Evolutionary conservation across 2,113 vertebrate species (phyloP).

Genomic region (Zapus hudsonius): DNA sequence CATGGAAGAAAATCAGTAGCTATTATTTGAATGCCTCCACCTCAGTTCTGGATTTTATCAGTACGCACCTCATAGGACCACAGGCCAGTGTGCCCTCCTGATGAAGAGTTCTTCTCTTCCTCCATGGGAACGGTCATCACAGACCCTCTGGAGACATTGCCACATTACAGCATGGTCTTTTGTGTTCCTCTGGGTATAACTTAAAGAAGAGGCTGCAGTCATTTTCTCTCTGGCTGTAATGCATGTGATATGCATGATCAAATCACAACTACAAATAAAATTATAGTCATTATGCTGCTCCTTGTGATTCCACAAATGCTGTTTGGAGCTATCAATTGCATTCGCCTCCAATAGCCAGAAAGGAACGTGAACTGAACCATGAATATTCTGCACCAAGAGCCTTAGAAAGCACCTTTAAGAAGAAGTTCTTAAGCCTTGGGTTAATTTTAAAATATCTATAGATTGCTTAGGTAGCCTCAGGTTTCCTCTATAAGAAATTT

Average conservation of each 20-base stretch:
- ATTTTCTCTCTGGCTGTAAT: not conserved
- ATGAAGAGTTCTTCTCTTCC: not conserved
- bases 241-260: not conserved
- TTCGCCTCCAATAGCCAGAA: not conserved
- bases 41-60: not conserved
- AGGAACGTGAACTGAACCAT: not conserved
- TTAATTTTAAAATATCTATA: constrained; percentile 10
- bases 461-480: not conserved
- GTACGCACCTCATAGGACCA: accelerated
- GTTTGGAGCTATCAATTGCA: not conserved
- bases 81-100: accelerated
- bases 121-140: not conserved
- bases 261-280: not conserved
- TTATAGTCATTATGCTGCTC: not conserved
- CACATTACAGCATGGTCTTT: not conserved
- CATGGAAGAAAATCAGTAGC: not conserved
- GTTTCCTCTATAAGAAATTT: not conserved
- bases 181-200: not conserved
- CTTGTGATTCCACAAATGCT: not conserved
- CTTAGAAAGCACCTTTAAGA: not conserved
- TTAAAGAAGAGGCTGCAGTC: not conserved
- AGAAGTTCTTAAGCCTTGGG: not conserved
- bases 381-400: not conserved
- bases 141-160: not conserved
- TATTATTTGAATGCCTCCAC: not conserved